Evolutionary conservation across 2,888 invertebrate species (phyloP).

Genomic region (Venusia cambrica): DNA sequence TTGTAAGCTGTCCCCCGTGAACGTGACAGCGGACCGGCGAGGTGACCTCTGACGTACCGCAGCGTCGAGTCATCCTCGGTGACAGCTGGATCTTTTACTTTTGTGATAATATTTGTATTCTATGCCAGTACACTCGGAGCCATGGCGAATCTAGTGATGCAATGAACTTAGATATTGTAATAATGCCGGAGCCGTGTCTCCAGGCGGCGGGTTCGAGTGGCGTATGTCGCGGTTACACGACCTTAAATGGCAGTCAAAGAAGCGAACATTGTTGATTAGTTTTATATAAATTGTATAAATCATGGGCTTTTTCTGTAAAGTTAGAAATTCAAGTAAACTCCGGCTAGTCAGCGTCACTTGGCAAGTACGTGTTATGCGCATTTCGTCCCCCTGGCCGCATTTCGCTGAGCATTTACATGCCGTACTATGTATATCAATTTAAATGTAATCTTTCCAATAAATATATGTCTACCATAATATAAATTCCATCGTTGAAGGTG

Average conservation of each 20-base stretch:
- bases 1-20: no score
- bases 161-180: no score
- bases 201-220: no score
- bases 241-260: conserved; percentile 34
- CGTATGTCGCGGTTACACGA: no score
- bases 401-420: conserved; percentile 59
- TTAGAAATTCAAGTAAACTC: conserved; percentile 25
- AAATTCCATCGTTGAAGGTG: conserved; percentile 64
- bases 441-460: conserved; percentile 32
- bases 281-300: conserved; percentile 51
- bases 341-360: conserved; percentile 47
- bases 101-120: conserved; percentile 28
- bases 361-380: conserved; percentile 34
- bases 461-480: no score
- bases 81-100: conserved; percentile 21
- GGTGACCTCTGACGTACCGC: no score
- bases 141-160: no score
- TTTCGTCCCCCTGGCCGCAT: conserved; percentile 49
- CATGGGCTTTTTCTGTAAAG: conserved; percentile 34
- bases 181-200: no score
- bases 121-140: not conserved
- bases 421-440: conserved; percentile 38
- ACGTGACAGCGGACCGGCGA: no score
- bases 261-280: conserved; percentile 62
- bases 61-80: conserved; percentile 20